Evolutionary conservation across 2,888 invertebrate species (phyloP).

Genomic region (Pollenia labialis): DNA sequence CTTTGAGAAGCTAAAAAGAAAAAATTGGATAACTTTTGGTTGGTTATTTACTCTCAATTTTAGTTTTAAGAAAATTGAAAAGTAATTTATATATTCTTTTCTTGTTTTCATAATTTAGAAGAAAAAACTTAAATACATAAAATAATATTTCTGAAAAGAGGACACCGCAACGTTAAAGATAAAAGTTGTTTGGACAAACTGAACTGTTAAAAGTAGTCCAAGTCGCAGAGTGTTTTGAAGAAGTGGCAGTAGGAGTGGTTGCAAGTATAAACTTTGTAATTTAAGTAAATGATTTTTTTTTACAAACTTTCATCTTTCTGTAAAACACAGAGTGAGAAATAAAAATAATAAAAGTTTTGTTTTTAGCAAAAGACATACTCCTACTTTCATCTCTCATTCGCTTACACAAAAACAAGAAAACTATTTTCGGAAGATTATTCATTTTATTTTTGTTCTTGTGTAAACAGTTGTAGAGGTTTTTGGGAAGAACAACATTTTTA

Average conservation of each 20-base stretch:
- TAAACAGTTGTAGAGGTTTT: conserved; percentile 30
- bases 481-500: conserved; percentile 32
- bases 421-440: conserved; percentile 36
- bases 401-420: neutral
- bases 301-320: conserved; percentile 39
- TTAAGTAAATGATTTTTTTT: conserved; percentile 66
- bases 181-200: conserved; percentile 53
- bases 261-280: conserved; percentile 70
- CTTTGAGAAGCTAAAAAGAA: conserved; percentile 6
- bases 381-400: neutral
- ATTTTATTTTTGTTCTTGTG: neutral
- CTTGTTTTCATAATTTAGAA: conserved; percentile 58
- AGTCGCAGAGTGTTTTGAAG: conserved; percentile 28
- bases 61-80: conserved; percentile 71
- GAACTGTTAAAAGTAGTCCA: conserved; percentile 31
- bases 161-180: conserved; percentile 45
- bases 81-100: conserved; percentile 65
- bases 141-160: conserved; percentile 49
- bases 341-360: conserved; percentile 38
- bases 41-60: conserved; percentile 57
- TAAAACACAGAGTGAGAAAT: neutral
- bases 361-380: neutral
- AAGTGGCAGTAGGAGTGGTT: conserved; percentile 44
- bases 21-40: conserved; percentile 62
- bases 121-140: conserved; percentile 12